phyloP scores from a whole-genome alignment of 2,113 vertebrate genomes.

The Semicossyphus pulcher region DNA sequence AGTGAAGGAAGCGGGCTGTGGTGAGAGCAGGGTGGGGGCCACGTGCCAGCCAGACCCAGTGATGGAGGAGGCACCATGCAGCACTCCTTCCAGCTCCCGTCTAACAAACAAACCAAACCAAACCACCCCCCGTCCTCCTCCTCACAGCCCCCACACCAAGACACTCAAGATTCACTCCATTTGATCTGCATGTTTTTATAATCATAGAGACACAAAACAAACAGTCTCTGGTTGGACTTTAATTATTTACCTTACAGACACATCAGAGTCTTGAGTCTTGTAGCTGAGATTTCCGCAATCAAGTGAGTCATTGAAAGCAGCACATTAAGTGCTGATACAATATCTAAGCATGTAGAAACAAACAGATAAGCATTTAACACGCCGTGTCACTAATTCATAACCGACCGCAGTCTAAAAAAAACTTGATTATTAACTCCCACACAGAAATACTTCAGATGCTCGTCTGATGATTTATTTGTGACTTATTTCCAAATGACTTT shows the following conservation, averaged over 20 bases:
- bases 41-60: conserved; percentile 69
- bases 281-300: conserved; percentile 21
- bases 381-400: conserved; percentile 35
- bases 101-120: not conserved
- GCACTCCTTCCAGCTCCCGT: conserved; percentile 6
- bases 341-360: conserved; percentile 36
- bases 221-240: too few relatives aligned
- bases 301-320: conserved; percentile 25
- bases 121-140: not conserved
- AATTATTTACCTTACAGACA: not conserved
- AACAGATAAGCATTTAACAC: conserved; percentile 36
- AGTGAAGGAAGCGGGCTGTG: conserved; percentile 79
- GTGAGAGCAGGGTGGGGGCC: conserved; percentile 63
- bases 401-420: conserved; percentile 30
- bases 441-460: conserved; percentile 47
- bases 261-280: not conserved
- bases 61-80: conserved; percentile 71
- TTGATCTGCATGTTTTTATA: not conserved
- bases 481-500: conserved; percentile 19
- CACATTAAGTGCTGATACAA: conserved; percentile 30
- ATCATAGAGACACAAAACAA: not conserved
- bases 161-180: not conserved
- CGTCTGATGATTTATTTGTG: conserved; percentile 20
- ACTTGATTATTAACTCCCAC: conserved; percentile 33
- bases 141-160: conserved; percentile 23